Base-by-base conservation (phyloP, 2,113 vertebrate species). In the Gallinago media region DNA sequence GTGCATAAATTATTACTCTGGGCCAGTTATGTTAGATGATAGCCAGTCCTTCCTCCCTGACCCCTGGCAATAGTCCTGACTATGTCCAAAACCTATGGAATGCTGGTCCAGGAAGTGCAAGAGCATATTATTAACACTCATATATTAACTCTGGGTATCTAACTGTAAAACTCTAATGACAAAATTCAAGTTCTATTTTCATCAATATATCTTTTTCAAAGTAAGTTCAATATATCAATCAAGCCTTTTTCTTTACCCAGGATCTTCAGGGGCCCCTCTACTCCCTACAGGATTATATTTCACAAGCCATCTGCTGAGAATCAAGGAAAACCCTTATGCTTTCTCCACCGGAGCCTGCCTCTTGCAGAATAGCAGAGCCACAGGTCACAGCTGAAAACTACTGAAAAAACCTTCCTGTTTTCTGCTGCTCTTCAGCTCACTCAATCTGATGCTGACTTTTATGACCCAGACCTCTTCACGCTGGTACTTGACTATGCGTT, bases 261-360 rank as follows among this genome's bases (percentile, higher is more conserved):
- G 58, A 61, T 84, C 55, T 88, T 75, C 40, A 38, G 90, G 32
- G 85, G 26, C 18, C 78, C 38, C 14, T 78, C 21, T 61, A 8
- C 36, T 76, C 44, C 36, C 21, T 66, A 15, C 15, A 61, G 67
- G 40, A 90, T 95, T 93, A 17, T 56, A 83, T 96, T 96, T 94
- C 92, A 90, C 58, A 68, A 93, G 67, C 62, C 90, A 94, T 92
- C 82, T 96, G 63, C 59, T 52, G 26, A 83, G 42, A 88, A 78
- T 79, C 71, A 88, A 73, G 56, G 38, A 68, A 89, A 92, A 79
- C 11, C 19, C 46, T 93, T 65, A 47, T 44, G 49, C 31, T 92
- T 94, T 71, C 54, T 62, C 70, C 2, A 3, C n/a, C 54, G 15
- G 19, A 83, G 49, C 9, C 58, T 88, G 72, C 32, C n/a, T 49